phyloP scores from a whole-genome alignment of 2,113 vertebrate species.

The Lepidothrix coronata region DNA sequence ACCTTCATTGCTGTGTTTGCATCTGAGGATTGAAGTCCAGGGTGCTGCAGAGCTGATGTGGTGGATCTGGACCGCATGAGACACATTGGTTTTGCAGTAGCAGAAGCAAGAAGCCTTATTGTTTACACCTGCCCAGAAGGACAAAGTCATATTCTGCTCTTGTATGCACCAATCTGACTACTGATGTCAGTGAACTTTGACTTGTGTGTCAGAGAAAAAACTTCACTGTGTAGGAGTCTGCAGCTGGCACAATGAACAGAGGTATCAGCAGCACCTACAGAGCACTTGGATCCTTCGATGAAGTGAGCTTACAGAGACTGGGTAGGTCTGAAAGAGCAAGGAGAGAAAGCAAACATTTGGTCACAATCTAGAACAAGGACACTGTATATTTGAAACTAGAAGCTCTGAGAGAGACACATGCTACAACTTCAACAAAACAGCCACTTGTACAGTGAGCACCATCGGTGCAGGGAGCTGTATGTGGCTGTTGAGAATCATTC shows the following conservation, averaged over 20 bases:
- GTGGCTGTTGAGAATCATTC: neutral
- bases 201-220: neutral
- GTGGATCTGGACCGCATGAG: neutral
- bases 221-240: neutral
- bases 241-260: neutral
- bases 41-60: neutral
- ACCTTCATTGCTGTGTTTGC: neutral
- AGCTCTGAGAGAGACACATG: neutral
- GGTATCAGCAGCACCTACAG: neutral
- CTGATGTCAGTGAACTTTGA: neutral
- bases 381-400: neutral
- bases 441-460: neutral
- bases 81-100: neutral
- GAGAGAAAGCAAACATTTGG: neutral
- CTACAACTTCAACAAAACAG: neutral
- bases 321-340: neutral
- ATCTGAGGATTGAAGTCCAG: neutral
- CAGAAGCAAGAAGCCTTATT: neutral
- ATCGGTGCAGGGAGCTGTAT: accelerated
- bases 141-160: neutral
- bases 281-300: neutral
- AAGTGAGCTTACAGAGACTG: neutral
- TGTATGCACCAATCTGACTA: neutral
- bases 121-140: neutral
- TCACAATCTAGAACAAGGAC: neutral